Evolutionary conservation across 2,888 invertebrate genomes (phyloP), one percentile per base, ranked within the genome.

Genomic region (Subacronicta megacephala): DNA sequence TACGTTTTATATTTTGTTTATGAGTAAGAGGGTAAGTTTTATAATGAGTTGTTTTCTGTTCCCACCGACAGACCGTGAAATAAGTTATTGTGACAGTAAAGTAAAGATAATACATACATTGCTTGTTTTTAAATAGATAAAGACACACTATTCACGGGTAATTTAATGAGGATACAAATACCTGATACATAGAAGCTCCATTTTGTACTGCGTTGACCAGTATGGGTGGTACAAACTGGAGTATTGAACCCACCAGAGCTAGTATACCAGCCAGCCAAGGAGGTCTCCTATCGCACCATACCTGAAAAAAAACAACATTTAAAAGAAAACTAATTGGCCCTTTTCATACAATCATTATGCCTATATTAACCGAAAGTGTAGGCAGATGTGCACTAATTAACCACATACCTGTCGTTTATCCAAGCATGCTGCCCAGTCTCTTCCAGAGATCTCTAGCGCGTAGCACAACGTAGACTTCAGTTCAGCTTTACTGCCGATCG

Each of bases 261-360:
- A 97, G 81, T 10, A 97, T 90, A 0, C 96, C 97, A 47, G 96
- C 96, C 53, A 96, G 88, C 97, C 97, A 98, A 0, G 97, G 95
- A 12, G 97, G 97, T 33, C 97, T 92, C 29, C 96, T 96, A 81
- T 97, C 96, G 83, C 97, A 97, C 97, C 97, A 97, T 1, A 97
- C 96, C 97, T 97, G 62, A 12, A 6, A 29, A n/a, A 43, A 3
- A 31, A 31, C 3, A 31, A 7, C 29, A 29, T 29, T 29, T 29
- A 12, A 29, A 12, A 29, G n/a, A n/a, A n/a, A n/a, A n/a, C n/a
- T n/a, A n/a, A n/a, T n/a, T n/a, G n/a, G n/a, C n/a, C n/a, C n/a
- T n/a, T n/a, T n/a, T n/a, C n/a, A n/a, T n/a, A n/a, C n/a, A n/a
- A n/a, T n/a, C n/a, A n/a, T n/a, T n/a, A n/a, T n/a, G n/a, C n/a